These are phyloP conservation scores for Acanthopagrus latus DNA, from an alignment of 2,797 vertebrate genomes.

Conservation along the genomic window DNA sequence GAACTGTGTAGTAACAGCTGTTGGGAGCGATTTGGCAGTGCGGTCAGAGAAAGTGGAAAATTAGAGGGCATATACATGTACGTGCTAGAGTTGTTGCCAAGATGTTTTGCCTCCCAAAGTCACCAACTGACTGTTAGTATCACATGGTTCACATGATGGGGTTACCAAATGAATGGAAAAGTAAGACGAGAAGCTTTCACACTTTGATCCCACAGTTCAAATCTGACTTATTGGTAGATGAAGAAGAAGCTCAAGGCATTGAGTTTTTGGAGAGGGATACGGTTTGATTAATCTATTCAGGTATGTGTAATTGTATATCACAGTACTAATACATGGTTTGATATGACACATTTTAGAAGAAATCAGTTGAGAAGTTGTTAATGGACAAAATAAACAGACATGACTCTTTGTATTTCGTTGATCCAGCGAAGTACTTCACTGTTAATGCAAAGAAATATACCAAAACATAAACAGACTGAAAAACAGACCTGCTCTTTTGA, in stretches of 20 bases:
- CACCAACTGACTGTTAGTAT: not conserved
- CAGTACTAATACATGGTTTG: too few species aligned
- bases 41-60: constrained; percentile 8
- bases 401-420: too few species aligned
- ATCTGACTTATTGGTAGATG: not conserved
- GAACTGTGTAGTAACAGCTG: constrained; percentile 14
- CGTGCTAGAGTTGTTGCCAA: not conserved
- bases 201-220: not conserved
- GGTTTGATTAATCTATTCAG: too few species aligned
- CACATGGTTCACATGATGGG: not conserved
- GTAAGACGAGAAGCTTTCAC: not conserved
- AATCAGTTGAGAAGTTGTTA: too few species aligned
- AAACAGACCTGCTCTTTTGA: too few species aligned
- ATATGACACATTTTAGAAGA: too few species aligned
- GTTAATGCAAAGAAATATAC: too few species aligned
- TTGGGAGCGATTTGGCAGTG: constrained; percentile 4
- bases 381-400: too few species aligned
- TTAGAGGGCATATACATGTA: not conserved
- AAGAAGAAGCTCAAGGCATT: not conserved
- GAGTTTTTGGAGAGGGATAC: too few species aligned
- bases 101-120: not conserved
- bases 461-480: too few species aligned
- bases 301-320: not conserved
- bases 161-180: not conserved
- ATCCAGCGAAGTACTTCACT: too few species aligned